Evolutionary conservation across 2,797 vertebrate genomes (phyloP).

Genomic region (Discoglossus pictus): DNA sequence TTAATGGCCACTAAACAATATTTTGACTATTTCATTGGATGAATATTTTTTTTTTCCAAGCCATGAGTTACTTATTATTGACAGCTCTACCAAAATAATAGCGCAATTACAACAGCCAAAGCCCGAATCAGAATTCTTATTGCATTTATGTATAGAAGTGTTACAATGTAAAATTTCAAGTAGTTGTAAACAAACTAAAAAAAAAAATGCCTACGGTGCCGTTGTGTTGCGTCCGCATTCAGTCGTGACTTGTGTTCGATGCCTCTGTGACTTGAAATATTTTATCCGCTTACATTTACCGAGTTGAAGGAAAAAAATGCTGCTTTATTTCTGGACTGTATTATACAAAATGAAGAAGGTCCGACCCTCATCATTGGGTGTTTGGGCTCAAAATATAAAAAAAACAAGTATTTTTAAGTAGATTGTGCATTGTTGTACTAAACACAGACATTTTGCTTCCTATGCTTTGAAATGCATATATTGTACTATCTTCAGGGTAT

Average conservation of each 20-base stretch:
- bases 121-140: conserved; percentile 60
- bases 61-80: too few species aligned
- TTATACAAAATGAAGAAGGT: conserved; percentile 37
- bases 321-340: conserved; percentile 60
- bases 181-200: conserved; percentile 61
- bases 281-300: conserved; percentile 74
- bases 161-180: conserved; percentile 66
- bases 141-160: conserved; percentile 67
- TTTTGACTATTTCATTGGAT: too few species aligned
- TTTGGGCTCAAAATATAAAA: conserved; percentile 35
- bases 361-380: conserved; percentile 34
- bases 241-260: conserved; percentile 73
- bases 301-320: conserved; percentile 50
- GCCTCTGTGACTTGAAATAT: conserved; percentile 76
- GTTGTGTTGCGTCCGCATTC: conserved; percentile 76
- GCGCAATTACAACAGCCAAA: conserved; percentile 61
- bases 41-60: too few species aligned
- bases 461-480: conserved; percentile 54
- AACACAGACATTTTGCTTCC: conserved; percentile 63
- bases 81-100: conserved; percentile 61
- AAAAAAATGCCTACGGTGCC: conserved; percentile 74
- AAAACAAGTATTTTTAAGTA: conserved; percentile 32
- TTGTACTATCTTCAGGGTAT: conserved; percentile 62
- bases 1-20: too few species aligned
- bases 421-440: conserved; percentile 58